A percentile compares a stretch with the other conserved stretches of the same genome.
Conservation (phyloP, 2,888 invertebrate genomes). For the Gymnoscelis rufifasciata region DNA sequence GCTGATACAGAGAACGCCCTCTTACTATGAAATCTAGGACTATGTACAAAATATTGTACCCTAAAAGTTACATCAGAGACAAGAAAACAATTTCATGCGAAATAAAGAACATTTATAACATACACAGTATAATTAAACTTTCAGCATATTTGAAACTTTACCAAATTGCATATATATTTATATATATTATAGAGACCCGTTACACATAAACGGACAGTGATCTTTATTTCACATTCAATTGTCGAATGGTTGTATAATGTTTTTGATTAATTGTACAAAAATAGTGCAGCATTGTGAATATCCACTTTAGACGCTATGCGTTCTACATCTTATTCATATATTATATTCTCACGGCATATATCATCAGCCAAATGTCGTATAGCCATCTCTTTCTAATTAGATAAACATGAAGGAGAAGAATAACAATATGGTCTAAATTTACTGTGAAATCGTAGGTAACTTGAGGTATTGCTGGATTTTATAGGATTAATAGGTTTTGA, state of each 20-base stretch:
- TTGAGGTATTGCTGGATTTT: no score
- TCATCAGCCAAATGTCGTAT: background rate
- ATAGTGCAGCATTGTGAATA: constrained; percentile 51
- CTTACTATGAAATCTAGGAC: constrained; percentile 1
- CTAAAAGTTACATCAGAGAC: constrained; percentile 52
- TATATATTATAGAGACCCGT: no score
- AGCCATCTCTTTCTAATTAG: background rate
- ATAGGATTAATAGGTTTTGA: background rate
- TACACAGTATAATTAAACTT: no score
- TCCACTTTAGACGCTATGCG: constrained; percentile 55
- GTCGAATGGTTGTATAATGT: background rate
- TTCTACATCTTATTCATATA: no score
- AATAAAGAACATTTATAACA: no score
- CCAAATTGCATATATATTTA: no score
- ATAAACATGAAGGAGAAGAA: background rate
- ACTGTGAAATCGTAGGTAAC: background rate
- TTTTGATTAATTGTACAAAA: constrained; percentile 57
- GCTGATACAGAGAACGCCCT: background rate
- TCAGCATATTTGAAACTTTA: no score
- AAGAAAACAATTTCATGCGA: constrained; percentile 49
- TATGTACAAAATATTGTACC: constrained; percentile 34
- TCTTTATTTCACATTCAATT: background rate
- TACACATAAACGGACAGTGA: no score
- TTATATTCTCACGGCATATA: no score
- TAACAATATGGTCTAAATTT: constrained; percentile 1